Evolutionary conservation across 2,888 invertebrate genomes (phyloP).

Genomic region (Scrobipalpa costella): DNA sequence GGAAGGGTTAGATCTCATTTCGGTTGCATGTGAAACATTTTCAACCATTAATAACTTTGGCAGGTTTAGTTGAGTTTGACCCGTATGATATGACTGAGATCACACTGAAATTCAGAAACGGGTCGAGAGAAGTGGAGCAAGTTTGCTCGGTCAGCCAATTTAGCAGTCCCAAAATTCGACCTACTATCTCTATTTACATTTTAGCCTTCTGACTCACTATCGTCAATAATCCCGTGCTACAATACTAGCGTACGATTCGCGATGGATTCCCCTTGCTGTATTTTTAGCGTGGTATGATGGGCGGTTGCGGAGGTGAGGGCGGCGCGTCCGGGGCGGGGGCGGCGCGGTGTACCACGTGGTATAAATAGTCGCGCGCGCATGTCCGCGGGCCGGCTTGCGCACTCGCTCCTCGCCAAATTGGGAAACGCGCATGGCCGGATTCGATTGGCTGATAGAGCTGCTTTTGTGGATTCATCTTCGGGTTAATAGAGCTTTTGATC

Average conservation of each 20-base stretch:
- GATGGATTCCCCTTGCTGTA: constrained; percentile 71
- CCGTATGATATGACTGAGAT: not conserved
- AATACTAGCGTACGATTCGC: constrained; percentile 52
- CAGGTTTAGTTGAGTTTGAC: not conserved
- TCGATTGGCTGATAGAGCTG: constrained; percentile 39
- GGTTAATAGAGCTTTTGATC: not conserved
- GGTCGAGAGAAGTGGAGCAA: not conserved
- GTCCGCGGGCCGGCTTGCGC: constrained; percentile 49
- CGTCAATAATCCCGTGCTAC: constrained; percentile 44
- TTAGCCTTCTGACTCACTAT: constrained; percentile 48
- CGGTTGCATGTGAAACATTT: not conserved
- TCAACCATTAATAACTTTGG: not conserved
- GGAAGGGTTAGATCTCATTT: not conserved
- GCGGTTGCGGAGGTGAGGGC: constrained; percentile 36
- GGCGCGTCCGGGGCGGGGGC: constrained; percentile 26
- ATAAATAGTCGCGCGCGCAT: constrained; percentile 74
- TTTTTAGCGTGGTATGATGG: constrained; percentile 62
- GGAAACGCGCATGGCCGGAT: constrained; percentile 59
- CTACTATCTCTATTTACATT: constrained; percentile 41
- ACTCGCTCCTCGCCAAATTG: constrained; percentile 70
- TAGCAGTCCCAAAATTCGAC: not conserved
- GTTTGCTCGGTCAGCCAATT: constrained; percentile 9
- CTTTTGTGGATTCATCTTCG: constrained; percentile 5
- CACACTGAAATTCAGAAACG: not conserved
- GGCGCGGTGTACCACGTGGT: constrained; percentile 61